These are phyloP conservation scores for Ctenomys sociabilis DNA, from an alignment of 2,113 vertebrate genomes.

Conservation along the genomic window DNA sequence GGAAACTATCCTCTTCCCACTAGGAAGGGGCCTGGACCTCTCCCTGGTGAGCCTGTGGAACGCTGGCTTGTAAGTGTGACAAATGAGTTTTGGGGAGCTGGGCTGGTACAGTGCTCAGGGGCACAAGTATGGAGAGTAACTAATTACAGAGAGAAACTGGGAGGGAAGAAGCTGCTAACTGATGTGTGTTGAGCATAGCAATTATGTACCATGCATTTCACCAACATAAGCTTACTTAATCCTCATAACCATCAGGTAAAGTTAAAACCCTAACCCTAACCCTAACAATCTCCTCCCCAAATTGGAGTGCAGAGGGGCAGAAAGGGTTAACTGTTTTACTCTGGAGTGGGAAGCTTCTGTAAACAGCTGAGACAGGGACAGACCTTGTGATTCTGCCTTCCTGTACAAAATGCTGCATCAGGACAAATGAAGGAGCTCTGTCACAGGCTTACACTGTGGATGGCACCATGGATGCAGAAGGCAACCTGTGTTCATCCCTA, in stretches of 20 bases:
- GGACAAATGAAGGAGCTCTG: background rate
- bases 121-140: background rate
- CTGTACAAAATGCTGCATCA: fast-evolving
- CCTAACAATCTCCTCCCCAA: background rate
- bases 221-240: background rate
- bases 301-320: background rate
- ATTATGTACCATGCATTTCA: background rate
- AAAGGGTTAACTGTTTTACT: background rate
- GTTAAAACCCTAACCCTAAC: too few relatives aligned
- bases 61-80: background rate
- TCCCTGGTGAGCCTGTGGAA: background rate
- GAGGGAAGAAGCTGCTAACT: background rate
- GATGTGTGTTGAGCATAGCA: background rate
- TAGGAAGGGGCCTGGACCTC: background rate
- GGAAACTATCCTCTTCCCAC: background rate
- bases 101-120: background rate
- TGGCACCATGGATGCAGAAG: background rate
- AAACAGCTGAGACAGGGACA: background rate
- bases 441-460: background rate
- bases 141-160: constrained; percentile 8
- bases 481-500: background rate
- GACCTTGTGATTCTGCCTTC: background rate
- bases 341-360: background rate
- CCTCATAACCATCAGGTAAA: background rate
- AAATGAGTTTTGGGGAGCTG: constrained; percentile 14